These are phyloP conservation scores for Trimorus sp. DNA, from an alignment of 2,888 invertebrate genomes.

Conservation along the genomic window DNA sequence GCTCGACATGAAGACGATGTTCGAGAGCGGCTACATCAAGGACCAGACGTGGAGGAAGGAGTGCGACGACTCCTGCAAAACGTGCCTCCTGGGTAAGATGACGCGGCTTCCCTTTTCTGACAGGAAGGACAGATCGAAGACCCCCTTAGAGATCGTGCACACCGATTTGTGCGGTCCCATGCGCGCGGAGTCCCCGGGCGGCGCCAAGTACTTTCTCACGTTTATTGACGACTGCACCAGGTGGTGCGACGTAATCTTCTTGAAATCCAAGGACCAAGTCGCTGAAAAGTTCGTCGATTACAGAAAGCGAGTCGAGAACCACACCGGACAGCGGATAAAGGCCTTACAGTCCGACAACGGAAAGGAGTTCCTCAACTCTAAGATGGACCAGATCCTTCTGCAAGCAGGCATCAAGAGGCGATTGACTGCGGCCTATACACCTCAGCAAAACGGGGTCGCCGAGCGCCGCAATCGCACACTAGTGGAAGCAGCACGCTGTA, in stretches of 20 bases:
- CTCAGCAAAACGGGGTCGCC: not conserved
- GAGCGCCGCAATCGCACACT: not conserved
- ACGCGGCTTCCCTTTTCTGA: slow-evolving; percentile 6
- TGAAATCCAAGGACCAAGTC: slow-evolving; percentile 23
- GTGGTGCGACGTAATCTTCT: not conserved
- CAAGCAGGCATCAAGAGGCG: slow-evolving; percentile 68
- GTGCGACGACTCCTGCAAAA: slow-evolving; percentile 14
- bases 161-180: slow-evolving; percentile 12
- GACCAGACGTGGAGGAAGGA: too few relatives aligned
- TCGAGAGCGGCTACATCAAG: too few relatives aligned
- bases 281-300: slow-evolving; percentile 50
- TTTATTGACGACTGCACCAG: slow-evolving; percentile 8
- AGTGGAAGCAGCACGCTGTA: not conserved
- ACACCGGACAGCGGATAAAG: slow-evolving; percentile 43
- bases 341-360: slow-evolving; percentile 59
- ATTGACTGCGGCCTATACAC: slow-evolving; percentile 43
- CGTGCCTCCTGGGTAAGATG: slow-evolving; percentile 37
- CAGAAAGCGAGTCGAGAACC: slow-evolving; percentile 33
- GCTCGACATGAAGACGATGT: too few relatives aligned
- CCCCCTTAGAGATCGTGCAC: slow-evolving; percentile 12
- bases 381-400: not conserved
- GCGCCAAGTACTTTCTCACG: slow-evolving; percentile 8
- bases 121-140: not conserved
- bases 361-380: slow-evolving; percentile 12
- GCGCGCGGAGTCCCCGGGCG: not conserved